Base-by-base conservation (phyloP, 2,113 vertebrate species). In the Ammospiza caudacuta region DNA sequence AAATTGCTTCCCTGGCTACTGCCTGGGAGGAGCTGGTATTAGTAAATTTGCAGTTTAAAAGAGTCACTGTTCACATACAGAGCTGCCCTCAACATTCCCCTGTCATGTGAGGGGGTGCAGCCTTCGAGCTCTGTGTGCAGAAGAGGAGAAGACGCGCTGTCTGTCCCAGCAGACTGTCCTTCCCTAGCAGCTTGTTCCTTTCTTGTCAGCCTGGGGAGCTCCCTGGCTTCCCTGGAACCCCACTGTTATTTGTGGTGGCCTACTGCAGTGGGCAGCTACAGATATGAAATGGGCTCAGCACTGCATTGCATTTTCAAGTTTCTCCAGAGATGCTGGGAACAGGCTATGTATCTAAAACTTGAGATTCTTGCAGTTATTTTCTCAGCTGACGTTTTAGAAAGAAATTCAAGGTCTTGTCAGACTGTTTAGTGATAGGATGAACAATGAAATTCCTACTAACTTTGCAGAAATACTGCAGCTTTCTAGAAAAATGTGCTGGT, bases 241-340 rank as follows among this genome's bases (percentile, higher is more conserved):
- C 22, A 5, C 12, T n/a, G 9, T 13, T n/a, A 9, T 9, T 15
- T 0, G 1, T 39, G 16, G 22, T 80, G 35, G 6, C 25, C n/a
- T 51, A n/a, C 19, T 37, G 19, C 21, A 37, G 1, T 14, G 31
- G 47, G 47, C 19, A 51, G 1, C 63, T 51, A 14, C 25, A 66
- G 33, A 18, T 2, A 0, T 17, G 22, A 37, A 46, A 58, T 21
- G 51, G 47, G 12, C 66, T 70, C 10, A 9, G 28, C 14, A 8
- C 11, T 57, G 29, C 35, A 15, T 16, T 68, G 8, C 6, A 2
- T 74, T 91, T 81, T 74, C 25, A 62, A 13, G 11, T 64, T 73
- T 61, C 22, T 25, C 41, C 35, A 19, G 20, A 46, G 58, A 70
- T 49, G 19, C 18, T 73, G 49, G 19, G 54, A 88, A 17, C 7